Evolutionary conservation across 2,888 invertebrate genomes (phyloP).

Genomic region (Helleia helle): DNA sequence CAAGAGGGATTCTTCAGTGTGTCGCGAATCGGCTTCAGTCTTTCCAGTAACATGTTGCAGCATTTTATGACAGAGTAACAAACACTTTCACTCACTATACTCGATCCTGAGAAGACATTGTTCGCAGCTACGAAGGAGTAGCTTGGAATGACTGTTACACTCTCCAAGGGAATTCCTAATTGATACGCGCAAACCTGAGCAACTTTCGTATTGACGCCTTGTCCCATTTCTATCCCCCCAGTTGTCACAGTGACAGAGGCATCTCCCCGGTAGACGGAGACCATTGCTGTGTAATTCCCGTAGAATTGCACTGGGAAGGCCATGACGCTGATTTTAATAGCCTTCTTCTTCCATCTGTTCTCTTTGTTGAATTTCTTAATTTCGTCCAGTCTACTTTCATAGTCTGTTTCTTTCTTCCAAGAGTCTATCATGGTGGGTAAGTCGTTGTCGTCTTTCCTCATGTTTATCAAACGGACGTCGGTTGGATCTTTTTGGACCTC

Average conservation of each 20-base stretch:
- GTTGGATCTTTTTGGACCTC: constrained; percentile 72
- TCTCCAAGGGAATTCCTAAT: constrained; percentile 78
- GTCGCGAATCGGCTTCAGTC: constrained; percentile 71
- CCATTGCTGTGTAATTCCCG: constrained; percentile 74
- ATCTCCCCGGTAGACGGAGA: constrained; percentile 79
- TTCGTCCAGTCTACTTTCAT: constrained; percentile 58
- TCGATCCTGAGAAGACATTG: constrained; percentile 77
- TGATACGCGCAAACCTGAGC: constrained; percentile 84
- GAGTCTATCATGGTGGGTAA: constrained; percentile 69
- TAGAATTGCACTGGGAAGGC: constrained; percentile 72
- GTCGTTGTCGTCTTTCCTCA: constrained; percentile 54
- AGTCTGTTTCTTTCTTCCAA: constrained; percentile 52
- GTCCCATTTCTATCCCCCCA: constrained; percentile 83
- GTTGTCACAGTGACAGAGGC: constrained; percentile 80
- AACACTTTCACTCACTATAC: constrained; percentile 77
- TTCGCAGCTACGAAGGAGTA: constrained; percentile 76
- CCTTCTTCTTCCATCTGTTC: constrained; percentile 86
- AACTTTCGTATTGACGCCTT: constrained; percentile 86
- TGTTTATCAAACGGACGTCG: constrained; percentile 72
- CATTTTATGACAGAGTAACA: constrained; percentile 72
- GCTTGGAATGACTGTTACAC: constrained; percentile 75
- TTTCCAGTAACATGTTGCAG: constrained; percentile 70
- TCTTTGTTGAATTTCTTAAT: constrained; percentile 73
- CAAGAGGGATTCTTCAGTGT: constrained; percentile 67
- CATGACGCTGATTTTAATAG: constrained; percentile 78